Base-by-base conservation (phyloP, 2,797 vertebrate genomes). In the Enteromius trimaculatus region DNA sequence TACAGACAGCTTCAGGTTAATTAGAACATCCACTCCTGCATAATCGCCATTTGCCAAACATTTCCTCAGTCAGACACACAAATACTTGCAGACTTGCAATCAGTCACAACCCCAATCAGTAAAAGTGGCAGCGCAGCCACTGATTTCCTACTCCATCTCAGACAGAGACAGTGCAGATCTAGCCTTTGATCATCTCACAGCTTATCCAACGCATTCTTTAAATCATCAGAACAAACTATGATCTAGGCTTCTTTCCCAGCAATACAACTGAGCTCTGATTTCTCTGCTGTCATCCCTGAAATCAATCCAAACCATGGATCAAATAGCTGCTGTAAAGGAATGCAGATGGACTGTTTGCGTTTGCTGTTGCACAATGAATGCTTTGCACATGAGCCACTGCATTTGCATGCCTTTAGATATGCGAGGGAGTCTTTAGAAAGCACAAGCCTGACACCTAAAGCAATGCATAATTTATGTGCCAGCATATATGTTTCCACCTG, bases 401-500 rank as follows among this genome's bases (percentile, higher is more conserved):
- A 80, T 80, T 26, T 71, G 44, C 42, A 62, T 72, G 3, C 83
- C 77, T 79, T 64, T 85, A 55, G 31, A 84, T 70, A 53, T 17
- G 14, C 87, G 80, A 31, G 2, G 79, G 76, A 1, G 29, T 81
- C 85, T 84, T 39, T 76, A 90, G 51, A 65, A 64, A 60, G 49
- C 85, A 83, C 77, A 76, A 87, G 44, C 60, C 68, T 39, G 64
- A 89, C 77, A 90, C 13, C 58, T 74, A 86, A 77, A 82, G 77
- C 84, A 60, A 69, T 66, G 49, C 58, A 77, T 58, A 72, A 60
- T 84, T 84, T 68, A 76, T 66, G 26, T 42, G 1, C 17, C 6
- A 58, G 51, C 66, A 72, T 76, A 0, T 55, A 71, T 11, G 37
- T 62, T 65, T 42, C 78, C 55, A 81, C 66, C 92, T 88, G 86